Percentiles rank a stretch among this genome's conserved stretches.
These are phyloP conservation scores for Pelmatolapia mariae DNA, from an alignment of 2,113 vertebrate species.

Conservation along the genomic window DNA sequence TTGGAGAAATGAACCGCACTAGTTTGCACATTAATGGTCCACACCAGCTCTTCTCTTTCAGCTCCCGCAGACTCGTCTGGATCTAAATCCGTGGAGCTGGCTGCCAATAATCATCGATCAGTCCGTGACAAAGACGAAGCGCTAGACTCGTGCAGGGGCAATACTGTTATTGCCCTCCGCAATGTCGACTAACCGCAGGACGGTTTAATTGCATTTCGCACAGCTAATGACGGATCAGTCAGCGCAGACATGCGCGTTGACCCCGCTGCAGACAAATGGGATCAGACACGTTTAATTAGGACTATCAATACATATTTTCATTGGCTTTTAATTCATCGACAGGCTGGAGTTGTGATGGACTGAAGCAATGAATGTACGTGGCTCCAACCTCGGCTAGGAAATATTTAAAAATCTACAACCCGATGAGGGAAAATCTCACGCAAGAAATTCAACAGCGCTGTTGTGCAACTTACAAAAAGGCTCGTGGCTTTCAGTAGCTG, in stretches of 20 bases:
- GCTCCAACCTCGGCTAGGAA: not conserved
- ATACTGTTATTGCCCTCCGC: conserved; percentile 1
- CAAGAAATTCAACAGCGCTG: not conserved
- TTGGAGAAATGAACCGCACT: conserved; percentile 40
- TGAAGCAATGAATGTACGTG: not conserved
- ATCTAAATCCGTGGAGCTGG: not conserved
- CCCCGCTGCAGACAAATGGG: conserved; percentile 32
- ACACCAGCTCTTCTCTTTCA: not conserved
- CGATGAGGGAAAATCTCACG: not conserved
- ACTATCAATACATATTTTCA: conserved; percentile 7
- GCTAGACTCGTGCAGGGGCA: conserved; percentile 40
- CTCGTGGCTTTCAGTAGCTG: not conserved
- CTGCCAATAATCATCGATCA: conserved; percentile 47
- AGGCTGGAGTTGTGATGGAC: not conserved
- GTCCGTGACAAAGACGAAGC: conserved; percentile 13
- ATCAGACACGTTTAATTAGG: conserved; percentile 59
- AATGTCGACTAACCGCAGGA: not conserved
- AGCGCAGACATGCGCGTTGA: not conserved
- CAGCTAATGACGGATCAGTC: conserved; percentile 7
- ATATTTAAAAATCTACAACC: not conserved
- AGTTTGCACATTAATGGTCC: conserved; percentile 65
- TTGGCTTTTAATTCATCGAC: not conserved
- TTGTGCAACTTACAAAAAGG: not conserved
- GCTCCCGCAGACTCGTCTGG: conserved; percentile 13
- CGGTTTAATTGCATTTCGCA: conserved; percentile 58